These are phyloP conservation scores for Penaeus indicus DNA, from an alignment of 1,140 invertebrate species.

Conservation along the genomic window DNA sequence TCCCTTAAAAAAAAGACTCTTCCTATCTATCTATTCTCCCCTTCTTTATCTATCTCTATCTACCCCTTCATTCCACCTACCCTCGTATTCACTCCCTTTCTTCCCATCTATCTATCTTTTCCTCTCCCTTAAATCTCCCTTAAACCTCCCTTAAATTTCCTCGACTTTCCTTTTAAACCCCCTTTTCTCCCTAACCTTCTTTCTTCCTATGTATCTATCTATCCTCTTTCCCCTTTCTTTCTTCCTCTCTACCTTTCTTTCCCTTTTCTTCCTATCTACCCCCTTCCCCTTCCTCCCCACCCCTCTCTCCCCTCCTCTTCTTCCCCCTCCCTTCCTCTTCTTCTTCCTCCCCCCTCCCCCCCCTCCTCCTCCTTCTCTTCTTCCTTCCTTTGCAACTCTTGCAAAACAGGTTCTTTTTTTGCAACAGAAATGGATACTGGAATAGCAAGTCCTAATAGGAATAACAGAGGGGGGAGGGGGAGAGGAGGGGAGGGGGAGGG, in stretches of 20 bases:
- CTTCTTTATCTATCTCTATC: no score
- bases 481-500: no score
- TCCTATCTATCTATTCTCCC: not conserved
- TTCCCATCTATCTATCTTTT: not conserved
- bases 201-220: not conserved
- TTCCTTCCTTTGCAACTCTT: no score
- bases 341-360: no score
- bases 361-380: no score
- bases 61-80: not conserved
- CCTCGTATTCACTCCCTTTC: no score
- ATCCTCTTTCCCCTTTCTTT: not conserved
- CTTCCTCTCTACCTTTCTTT: not conserved
- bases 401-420: no score
- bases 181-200: not conserved
- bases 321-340: no score
- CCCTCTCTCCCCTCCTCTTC: not conserved
- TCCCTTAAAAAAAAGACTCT: no score
- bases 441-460: not conserved
- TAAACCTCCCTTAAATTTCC: no score
- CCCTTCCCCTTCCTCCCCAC: not conserved
- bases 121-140: not conserved
- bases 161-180: no score
- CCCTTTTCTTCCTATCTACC: not conserved
- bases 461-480: not conserved
- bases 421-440: no score